Evolutionary conservation across 1,140 invertebrate genomes (phyloP), one percentile per base, ranked within the genome.

Genomic region (Melipona quadrifasciata): DNA sequence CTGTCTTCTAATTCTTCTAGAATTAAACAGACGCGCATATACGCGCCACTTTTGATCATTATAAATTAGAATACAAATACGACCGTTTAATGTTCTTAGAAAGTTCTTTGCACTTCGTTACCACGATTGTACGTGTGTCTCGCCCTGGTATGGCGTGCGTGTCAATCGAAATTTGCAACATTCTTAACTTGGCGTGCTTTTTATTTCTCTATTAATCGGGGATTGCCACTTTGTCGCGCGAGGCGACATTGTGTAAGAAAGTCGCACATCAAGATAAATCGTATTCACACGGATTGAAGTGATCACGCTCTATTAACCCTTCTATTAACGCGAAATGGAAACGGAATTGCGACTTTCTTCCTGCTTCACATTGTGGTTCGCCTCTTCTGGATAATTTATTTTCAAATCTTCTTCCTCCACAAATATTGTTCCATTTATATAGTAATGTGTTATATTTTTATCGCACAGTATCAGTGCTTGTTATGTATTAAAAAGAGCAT

Each of bases 31-130:
- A 24, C 76, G 0, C 47, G 1, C 27, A 31, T 68, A 39, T 21
- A 68, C 57, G 57, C 58, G 57, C 19, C 64, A 55, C 64, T 55
- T 79, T 55, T 79, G 64, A 79, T 79, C 77, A 79, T 79, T 79
- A 79, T 53, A 79, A 79, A 68, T 79, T 79, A 79, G 77, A 68
- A 79, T 79, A 79, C 77, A 79, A 79, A 79, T 79, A 79, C 77
- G 47, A 77, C 67, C 57, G 57, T 84, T 84, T 71, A 84, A 53
- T 79, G 76, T 84, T 84, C 82, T 71, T 79, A 79, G 82, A 84
- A 79, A 67, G 58, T 84, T 57, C 75, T 79, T 84, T 79, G 71
- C 75, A 34, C 67, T 64, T 68, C 57, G 55, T 71, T 64, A 58
- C 65, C 51, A 58, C 53, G n/a, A 24, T n/a, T 47, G 8, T 47